Evolutionary conservation across 2,888 invertebrate genomes (phyloP).

Genomic region (Meghimatium bilineatum): DNA sequence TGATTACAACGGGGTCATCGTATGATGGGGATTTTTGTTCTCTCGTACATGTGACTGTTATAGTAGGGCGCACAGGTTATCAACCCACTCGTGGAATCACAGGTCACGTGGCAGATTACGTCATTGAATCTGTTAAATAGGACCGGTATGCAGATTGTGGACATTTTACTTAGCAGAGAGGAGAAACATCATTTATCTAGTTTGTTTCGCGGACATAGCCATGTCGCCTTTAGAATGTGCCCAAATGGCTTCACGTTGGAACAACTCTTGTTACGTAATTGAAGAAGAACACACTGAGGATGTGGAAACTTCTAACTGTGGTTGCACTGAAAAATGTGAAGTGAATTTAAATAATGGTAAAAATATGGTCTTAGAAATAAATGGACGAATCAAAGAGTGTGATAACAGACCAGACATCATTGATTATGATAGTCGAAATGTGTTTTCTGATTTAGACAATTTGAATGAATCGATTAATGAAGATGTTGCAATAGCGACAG

Average conservation of each 20-base stretch:
- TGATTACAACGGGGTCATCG: background rate
- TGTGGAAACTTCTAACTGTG: background rate
- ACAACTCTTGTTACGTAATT: slow-evolving; percentile 2
- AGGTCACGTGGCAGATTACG: background rate
- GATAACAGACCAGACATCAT: background rate
- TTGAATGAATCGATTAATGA: background rate
- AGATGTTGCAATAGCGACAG: background rate
- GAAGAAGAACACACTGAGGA: background rate
- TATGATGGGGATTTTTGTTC: background rate
- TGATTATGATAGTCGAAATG: background rate
- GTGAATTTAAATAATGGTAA: background rate
- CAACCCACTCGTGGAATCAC: background rate
- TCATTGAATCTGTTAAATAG: background rate
- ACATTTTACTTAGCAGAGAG: background rate
- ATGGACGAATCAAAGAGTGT: no score
- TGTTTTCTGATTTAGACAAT: background rate
- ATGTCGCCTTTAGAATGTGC: background rate
- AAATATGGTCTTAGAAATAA: background rate
- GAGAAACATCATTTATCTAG: background rate
- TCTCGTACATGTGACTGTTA: background rate
- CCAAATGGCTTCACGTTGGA: background rate
- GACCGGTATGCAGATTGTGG: background rate
- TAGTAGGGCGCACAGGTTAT: background rate
- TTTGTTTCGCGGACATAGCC: background rate
- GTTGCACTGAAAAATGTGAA: background rate